These are phyloP conservation scores for Grammomys dolichurus DNA, from an alignment of 2,113 vertebrate species.

Conservation along the genomic window DNA sequence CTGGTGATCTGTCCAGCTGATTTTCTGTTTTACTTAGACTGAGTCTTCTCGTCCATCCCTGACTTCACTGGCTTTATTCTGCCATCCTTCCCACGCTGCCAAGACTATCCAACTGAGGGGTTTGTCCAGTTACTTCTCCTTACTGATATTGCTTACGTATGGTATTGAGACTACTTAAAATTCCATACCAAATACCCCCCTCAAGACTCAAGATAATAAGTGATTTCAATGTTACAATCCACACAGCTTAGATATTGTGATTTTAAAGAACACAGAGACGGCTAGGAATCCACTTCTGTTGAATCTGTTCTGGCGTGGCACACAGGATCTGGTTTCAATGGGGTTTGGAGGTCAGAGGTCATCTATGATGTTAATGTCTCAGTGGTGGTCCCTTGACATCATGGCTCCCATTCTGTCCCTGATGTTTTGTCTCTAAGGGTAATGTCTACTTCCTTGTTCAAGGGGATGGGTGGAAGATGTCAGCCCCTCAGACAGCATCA, in stretches of 20 bases:
- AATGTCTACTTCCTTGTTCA: rapidly evolving
- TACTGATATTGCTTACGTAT: background rate
- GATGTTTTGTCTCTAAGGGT: background rate
- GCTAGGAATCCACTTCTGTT: background rate
- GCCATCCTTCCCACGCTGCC: background rate
- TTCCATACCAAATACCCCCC: background rate
- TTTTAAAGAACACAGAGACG: background rate
- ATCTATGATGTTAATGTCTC: background rate
- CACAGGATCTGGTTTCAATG: background rate
- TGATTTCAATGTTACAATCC: background rate
- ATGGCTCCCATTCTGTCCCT: background rate
- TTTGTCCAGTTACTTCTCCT: background rate
- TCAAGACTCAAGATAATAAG: background rate
- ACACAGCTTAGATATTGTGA: too few species aligned
- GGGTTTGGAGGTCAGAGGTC: too few species aligned
- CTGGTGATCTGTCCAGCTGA: background rate
- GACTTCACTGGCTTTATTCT: too few species aligned
- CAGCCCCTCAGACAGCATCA: rapidly evolving
- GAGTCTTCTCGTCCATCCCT: background rate
- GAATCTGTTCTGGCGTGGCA: background rate
- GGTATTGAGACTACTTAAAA: too few species aligned
- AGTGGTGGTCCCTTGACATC: background rate
- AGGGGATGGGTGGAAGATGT: too few species aligned
- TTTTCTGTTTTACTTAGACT: background rate
- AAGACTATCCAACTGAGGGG: background rate